phyloP scores from a whole-genome alignment of 2,888 invertebrate genomes.

The Gastracanthus pulcherrimus region DNA sequence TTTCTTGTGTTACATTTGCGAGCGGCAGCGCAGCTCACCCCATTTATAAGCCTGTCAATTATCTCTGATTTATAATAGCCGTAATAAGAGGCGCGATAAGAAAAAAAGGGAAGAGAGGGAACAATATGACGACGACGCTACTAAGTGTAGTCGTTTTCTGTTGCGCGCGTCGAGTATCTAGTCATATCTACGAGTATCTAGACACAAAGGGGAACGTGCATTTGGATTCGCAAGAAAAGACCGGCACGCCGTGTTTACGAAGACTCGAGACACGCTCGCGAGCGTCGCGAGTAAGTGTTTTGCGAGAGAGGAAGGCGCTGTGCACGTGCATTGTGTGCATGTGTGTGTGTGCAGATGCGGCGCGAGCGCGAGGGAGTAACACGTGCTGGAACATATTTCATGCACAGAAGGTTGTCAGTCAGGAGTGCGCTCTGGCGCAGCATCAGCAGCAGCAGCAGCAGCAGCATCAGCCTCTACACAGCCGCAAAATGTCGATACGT shows the following conservation, averaged over 20 bases:
- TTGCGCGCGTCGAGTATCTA: no score
- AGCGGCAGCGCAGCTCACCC: neutral
- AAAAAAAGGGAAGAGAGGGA: neutral
- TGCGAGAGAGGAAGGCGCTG: no score
- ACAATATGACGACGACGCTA: neutral
- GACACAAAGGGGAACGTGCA: no score
- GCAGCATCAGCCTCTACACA: neutral
- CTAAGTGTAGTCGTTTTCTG: no score
- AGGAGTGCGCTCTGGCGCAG: no score
- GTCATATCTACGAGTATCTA: neutral
- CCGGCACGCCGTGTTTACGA: no score
- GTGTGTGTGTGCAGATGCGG: no score
- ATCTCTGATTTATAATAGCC: neutral
- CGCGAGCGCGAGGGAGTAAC: neutral
- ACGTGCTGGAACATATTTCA: neutral
- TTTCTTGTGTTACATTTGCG: neutral
- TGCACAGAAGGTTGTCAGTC: neutral
- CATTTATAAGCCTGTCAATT: slow-evolving; percentile 29
- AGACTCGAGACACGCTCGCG: no score
- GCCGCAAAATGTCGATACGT: neutral
- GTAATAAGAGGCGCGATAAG: neutral
- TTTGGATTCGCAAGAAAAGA: no score
- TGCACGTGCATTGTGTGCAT: no score
- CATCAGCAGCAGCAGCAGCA: no score
- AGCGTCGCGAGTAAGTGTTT: no score